Base-by-base conservation (phyloP, 2,113 vertebrate genomes). In the Mohoua ochrocephala region DNA sequence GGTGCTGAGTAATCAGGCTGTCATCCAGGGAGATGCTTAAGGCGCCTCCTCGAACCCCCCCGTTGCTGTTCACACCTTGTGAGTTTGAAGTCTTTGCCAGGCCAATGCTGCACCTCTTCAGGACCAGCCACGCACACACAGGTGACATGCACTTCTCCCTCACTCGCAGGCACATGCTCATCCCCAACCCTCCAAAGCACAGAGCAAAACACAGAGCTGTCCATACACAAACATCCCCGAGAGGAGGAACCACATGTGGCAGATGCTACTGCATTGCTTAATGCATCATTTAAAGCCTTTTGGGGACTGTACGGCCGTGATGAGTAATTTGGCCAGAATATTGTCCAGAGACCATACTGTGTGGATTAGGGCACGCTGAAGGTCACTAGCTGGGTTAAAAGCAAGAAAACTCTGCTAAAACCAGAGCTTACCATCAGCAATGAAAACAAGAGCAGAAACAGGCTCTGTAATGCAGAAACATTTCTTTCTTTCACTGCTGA, bases 241-340 rank as follows among this genome's bases (percentile, higher is more conserved):
- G 92, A 95, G 79, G 41, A 81, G n/a, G 49, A 94, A 91, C 57
- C 69, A 33, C 86, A 84, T 53, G 88, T 87, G 92, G 89, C 93
- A 95, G 91, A 95, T 91, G 91, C 80, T 92, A 31, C 83, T 87
- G 67, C 76, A 92, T 78, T 45, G 53, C 86, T 96, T 97, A 96
- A 95, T 94, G 91, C 92, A 96, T 93, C 88, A 92, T 84, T 96
- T 91, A 93, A 89, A 93, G 91, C 83, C 88, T 96, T 95, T 91
- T 33, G 71, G 91, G 91, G 77, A 88, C 83, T 44, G 59, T 37
- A 84, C 3, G 0, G 1, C 54, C 0, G 1, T 26, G 80, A 94
- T 89, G 53, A 92, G 69, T 92, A 92, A 93, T 92, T 93, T 92
- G 52, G 61, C 69, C 69, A 68, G 53, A 93, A 82, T 89, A 95